Conservation (phyloP, 2,888 invertebrate species). For the Trissolcus brochymenae region DNA sequence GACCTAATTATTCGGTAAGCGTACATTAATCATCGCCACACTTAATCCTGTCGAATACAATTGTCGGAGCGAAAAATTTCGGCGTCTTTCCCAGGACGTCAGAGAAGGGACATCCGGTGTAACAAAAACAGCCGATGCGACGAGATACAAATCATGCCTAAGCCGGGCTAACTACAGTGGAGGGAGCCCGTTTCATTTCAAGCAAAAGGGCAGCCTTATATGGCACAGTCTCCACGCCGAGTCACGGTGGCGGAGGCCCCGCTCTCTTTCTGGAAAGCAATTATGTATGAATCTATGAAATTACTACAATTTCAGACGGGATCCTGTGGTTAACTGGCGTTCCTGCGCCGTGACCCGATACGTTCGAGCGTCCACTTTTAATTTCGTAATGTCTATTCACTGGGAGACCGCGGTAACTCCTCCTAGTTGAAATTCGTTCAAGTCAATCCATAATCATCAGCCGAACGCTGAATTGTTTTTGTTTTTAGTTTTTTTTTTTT, state of each 20-base stretch:
- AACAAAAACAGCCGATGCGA: constrained; percentile 27
- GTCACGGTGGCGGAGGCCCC: constrained; percentile 43
- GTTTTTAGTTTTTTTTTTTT: too few relatives aligned
- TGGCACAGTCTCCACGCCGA: constrained; percentile 27
- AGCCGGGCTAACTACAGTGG: constrained; percentile 43
- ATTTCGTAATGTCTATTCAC: constrained; percentile 61
- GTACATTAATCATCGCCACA: constrained; percentile 30
- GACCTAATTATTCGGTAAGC: constrained; percentile 22
- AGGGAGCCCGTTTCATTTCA: constrained; percentile 36
- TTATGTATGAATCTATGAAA: constrained; percentile 69
- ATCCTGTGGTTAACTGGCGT: constrained; percentile 64
- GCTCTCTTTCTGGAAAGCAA: constrained; percentile 59
- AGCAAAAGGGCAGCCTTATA: constrained; percentile 45
- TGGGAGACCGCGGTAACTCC: constrained; percentile 39
- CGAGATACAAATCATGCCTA: constrained; percentile 60
- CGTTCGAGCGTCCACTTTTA: constrained; percentile 57
- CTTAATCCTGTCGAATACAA: constrained; percentile 22
- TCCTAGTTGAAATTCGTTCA: constrained; percentile 47
- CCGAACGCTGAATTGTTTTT: constrained; percentile 12
- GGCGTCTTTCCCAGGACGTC: constrained; percentile 15
- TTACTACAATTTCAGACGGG: constrained; percentile 66
- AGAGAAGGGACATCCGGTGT: constrained; percentile 45
- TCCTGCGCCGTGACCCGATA: constrained; percentile 55
- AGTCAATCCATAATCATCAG: constrained; percentile 30
- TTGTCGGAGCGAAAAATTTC: constrained; percentile 35